Evolutionary conservation across 1,140 invertebrate species (phyloP).

Genomic region (Ceratosolen fusciceps): DNA sequence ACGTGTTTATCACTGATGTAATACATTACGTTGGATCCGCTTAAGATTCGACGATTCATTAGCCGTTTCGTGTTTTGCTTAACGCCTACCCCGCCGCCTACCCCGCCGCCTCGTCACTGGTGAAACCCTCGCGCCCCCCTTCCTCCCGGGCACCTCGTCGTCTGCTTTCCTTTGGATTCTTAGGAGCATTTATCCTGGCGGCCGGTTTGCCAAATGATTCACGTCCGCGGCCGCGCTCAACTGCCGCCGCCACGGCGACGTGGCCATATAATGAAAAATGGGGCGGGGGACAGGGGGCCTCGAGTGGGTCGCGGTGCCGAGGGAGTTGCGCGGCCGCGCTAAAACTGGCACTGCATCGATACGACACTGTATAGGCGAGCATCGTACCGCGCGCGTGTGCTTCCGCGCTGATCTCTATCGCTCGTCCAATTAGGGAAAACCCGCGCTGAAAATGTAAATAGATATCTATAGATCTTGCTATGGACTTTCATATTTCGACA

Average conservation of each 20-base stretch:
- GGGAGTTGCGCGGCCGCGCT: background rate
- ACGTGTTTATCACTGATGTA: too few species aligned
- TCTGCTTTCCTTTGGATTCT: background rate
- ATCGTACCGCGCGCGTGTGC: background rate
- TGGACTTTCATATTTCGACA: constrained; percentile 33
- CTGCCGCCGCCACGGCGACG: background rate
- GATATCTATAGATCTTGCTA: constrained; percentile 12
- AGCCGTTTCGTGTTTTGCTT: too few species aligned
- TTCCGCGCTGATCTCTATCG: constrained; percentile 34
- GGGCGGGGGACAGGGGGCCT: too few species aligned
- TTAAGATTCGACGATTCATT: too few species aligned
- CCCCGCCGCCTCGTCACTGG: too few species aligned
- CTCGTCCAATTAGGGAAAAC: constrained; percentile 43
- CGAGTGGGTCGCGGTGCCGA: too few species aligned
- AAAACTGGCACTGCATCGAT: constrained; percentile 26
- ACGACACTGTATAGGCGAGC: background rate
- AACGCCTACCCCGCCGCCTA: too few species aligned
- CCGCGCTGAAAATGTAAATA: constrained; percentile 21
- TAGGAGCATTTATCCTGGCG: constrained; percentile 30
- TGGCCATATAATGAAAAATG: background rate
- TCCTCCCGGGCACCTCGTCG: too few species aligned
- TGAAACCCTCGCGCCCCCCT: too few species aligned
- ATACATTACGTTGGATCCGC: too few species aligned
- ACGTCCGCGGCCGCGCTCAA: constrained; percentile 48
- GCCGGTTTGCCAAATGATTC: constrained; percentile 42